Conservation (phyloP, 2,113 vertebrate species). For the Guaruba guarouba region DNA sequence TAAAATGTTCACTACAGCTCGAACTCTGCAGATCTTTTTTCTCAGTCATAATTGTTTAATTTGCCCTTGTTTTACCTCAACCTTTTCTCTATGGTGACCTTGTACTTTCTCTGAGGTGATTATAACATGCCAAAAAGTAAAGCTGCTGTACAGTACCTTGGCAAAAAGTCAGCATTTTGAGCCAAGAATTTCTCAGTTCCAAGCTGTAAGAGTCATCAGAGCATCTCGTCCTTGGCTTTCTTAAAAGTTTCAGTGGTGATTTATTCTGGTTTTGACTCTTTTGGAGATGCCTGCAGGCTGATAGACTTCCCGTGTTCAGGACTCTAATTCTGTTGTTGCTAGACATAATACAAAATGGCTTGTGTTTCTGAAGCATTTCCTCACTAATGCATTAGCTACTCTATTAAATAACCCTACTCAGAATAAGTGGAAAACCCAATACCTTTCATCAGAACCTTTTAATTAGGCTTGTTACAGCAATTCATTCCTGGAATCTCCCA, state of each 20-base stretch:
- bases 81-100: constrained; percentile 5
- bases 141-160: constrained; percentile 35
- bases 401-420: not conserved
- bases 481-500: not conserved
- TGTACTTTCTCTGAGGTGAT: constrained; percentile 13
- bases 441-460: not conserved
- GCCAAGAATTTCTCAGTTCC: constrained; percentile 40
- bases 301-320: not conserved
- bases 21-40: not conserved
- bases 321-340: not conserved
- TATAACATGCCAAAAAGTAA: constrained; percentile 27
- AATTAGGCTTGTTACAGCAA: not conserved
- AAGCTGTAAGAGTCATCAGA: constrained; percentile 37
- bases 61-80: not conserved
- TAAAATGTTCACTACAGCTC: not conserved
- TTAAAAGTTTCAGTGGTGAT: constrained; percentile 8
- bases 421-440: not conserved
- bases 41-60: not conserved
- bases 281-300: not conserved
- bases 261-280: constrained; percentile 26
- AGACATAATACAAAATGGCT: not conserved
- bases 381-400: not conserved
- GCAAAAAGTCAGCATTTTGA: constrained; percentile 34
- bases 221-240: constrained; percentile 39
- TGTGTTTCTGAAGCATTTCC: not conserved